Evolutionary conservation across 2,797 vertebrate species (phyloP).

Genomic region (Danio aesculapii): DNA sequence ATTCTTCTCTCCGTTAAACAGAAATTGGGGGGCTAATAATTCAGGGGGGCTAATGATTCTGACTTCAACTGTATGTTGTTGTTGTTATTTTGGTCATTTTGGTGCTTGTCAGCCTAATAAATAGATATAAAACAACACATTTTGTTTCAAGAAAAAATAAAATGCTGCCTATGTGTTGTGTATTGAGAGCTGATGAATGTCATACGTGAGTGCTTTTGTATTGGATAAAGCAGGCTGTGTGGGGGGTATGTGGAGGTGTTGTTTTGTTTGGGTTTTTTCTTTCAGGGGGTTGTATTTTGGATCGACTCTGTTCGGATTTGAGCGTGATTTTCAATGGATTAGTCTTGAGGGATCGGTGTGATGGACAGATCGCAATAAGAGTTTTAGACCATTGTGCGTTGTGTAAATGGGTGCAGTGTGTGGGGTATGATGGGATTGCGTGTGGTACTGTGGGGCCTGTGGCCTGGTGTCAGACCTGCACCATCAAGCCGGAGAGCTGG

Average conservation of each 20-base stretch:
- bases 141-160: not conserved
- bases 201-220: not conserved
- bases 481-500: constrained; percentile 52
- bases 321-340: constrained; percentile 38
- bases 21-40: no score
- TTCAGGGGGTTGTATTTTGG: constrained; percentile 12
- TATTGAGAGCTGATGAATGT: not conserved
- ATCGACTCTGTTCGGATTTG: constrained; percentile 24
- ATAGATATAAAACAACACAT: not conserved
- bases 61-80: no score
- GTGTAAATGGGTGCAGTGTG: constrained; percentile 48
- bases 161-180: not conserved
- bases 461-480: constrained; percentile 49
- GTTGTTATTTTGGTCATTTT: not conserved
- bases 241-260: constrained; percentile 33
- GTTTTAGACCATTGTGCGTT: constrained; percentile 38
- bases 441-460: constrained; percentile 45
- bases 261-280: constrained; percentile 32
- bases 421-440: constrained; percentile 52
- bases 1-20: no score
- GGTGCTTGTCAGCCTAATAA: not conserved
- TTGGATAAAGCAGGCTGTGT: constrained; percentile 12
- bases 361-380: constrained; percentile 26
- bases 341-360: constrained; percentile 22
- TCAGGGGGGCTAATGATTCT: no score